Evolutionary conservation across 2,113 vertebrate genomes (phyloP), one percentile per base, ranked within the genome.

Genomic region (Vicugna pacos): DNA sequence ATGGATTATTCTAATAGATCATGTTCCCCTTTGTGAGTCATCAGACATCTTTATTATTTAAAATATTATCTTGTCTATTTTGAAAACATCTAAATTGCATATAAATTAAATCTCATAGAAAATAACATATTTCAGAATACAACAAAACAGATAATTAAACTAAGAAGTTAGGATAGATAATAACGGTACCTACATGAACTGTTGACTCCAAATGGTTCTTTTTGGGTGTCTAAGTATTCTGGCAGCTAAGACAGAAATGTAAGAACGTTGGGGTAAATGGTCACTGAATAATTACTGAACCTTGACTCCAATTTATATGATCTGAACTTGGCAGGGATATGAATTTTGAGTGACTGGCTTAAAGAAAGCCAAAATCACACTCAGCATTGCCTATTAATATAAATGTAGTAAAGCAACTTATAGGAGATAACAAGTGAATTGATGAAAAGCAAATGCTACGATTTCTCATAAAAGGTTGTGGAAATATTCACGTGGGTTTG

Each of bases 231-330:
- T 54, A 73, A 58, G 0, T 75, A 56, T 90, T 89, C 35, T 94
- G 75, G 14, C 20, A 75, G 17, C 5, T 26, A 95, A 77, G 42
- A 72, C 4, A 90, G n/a, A 95, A 80, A 46, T 81, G 14, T 65
- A 85, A 93, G 14, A 24, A 65, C 87, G 8, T 56, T 83, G 48
- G 5, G 15, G 88, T 96, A 80, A 89, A 54, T 87, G 12, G n/a
- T 56, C 20, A 90, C n/a, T 48, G 12, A 50, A 22, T 72, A 92
- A 88, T 76, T 93, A 90, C 9, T 88, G 48, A 94, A 73, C 28
- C 10, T 93, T 89, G 69, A 89, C 73, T 91, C 95, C 58, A 93
- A 50, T 97, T 84, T 93, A 52, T 82, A 56, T 87, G 62, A 75
- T 56, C 7, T 76, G 5, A 80, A 93, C 42, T 88, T 92, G 38